phyloP scores from a whole-genome alignment of 2,797 vertebrate genomes.

The Paramormyrops hopkinsi region DNA sequence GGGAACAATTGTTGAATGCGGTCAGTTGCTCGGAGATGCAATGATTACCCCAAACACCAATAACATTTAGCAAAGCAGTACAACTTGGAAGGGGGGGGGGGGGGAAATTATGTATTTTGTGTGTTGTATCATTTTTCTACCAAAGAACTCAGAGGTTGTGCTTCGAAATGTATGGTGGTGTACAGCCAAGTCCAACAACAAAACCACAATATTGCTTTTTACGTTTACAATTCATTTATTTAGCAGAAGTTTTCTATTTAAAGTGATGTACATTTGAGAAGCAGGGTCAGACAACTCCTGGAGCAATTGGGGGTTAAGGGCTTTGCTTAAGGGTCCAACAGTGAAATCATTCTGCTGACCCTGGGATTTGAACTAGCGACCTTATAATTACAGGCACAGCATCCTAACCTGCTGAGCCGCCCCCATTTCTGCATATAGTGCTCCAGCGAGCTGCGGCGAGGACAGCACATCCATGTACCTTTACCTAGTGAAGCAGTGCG shows the following conservation, averaged over 20 bases:
- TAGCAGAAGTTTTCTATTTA: background rate
- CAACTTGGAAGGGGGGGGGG: background rate
- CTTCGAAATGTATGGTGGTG: background rate
- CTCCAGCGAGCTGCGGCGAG: background rate
- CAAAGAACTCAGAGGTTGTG: background rate
- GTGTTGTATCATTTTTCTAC: background rate
- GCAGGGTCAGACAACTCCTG: background rate
- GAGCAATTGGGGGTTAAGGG: background rate
- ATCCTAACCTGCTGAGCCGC: background rate
- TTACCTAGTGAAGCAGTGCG: conserved; percentile 82
- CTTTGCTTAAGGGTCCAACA: background rate
- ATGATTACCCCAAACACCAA: background rate
- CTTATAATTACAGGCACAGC: background rate
- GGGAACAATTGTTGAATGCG: background rate
- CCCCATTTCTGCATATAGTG: background rate
- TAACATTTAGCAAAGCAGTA: background rate
- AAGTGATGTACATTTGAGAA: background rate
- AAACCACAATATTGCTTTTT: background rate
- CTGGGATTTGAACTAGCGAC: background rate
- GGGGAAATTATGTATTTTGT: background rate
- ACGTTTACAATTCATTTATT: background rate
- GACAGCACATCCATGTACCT: conserved; percentile 27
- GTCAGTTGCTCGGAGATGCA: background rate
- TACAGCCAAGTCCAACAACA: background rate
- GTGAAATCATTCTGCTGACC: background rate